Conservation (phyloP, 30 jellyfish, hydroid and myxozoan species). For the Sanderia malayensis region DNA sequence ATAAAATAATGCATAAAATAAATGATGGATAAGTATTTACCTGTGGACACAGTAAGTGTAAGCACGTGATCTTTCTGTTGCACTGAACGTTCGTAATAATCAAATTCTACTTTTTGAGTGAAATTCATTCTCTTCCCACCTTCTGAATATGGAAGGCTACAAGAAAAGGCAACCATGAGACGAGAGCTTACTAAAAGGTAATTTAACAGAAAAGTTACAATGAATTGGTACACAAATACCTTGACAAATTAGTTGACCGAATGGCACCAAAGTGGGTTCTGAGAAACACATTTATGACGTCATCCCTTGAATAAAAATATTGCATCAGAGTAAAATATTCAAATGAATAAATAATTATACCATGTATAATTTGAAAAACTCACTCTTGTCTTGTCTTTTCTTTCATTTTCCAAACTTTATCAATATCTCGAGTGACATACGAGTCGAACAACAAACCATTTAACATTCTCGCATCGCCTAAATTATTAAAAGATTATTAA, state of each 20-base stretch:
- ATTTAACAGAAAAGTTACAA: no score
- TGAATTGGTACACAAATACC: no score
- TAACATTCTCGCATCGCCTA: constrained; percentile 76
- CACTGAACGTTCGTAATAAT: constrained; percentile 74
- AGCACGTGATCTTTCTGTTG: constrained; percentile 44
- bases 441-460: constrained; percentile 76
- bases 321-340: neutral
- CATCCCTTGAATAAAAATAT: constrained; percentile 32
- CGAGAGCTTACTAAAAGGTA: no score
- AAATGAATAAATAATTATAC: neutral
- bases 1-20: neutral
- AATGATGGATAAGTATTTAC: neutral
- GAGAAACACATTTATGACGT: constrained; percentile 51
- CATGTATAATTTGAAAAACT: constrained; percentile 11
- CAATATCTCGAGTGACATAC: constrained; percentile 43
- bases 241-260: constrained; percentile 55
- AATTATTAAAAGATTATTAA: no score
- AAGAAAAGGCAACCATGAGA: no score
- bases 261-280: constrained; percentile 90
- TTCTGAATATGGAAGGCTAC: constrained; percentile 76
- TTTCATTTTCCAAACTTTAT: constrained; percentile 51
- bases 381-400: constrained; percentile 51
- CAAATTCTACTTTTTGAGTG: constrained; percentile 14
- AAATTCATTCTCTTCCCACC: constrained; percentile 15
- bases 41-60: constrained; percentile 52